Conservation (phyloP, 2,888 invertebrate species). For the Sycophila texana region DNA sequence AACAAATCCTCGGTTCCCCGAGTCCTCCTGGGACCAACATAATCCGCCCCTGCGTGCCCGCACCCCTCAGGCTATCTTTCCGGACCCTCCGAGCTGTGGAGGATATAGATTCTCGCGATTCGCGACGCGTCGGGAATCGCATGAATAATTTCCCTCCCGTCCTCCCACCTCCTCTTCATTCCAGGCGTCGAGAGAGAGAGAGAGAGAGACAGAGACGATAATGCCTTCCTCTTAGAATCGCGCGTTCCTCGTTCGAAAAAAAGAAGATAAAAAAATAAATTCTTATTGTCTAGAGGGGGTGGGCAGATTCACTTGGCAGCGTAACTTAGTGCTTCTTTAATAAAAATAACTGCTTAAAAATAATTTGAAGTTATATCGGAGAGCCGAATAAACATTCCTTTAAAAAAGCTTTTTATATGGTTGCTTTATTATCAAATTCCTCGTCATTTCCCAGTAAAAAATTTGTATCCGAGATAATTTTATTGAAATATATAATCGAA, state of each 20-base stretch:
- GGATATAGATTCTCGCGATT: conserved; percentile 65
- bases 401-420: no score
- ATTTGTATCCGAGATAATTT: no score
- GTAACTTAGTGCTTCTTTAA: neutral
- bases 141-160: conserved; percentile 56
- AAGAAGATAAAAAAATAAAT: conserved; percentile 35
- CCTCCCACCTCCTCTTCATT: neutral
- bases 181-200: neutral
- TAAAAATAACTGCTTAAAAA: conserved; percentile 10
- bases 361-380: neutral
- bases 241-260: conserved; percentile 25
- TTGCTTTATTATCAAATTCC: no score
- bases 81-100: conserved; percentile 37
- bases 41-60: conserved; percentile 38
- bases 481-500: neutral
- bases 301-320: neutral
- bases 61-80: conserved; percentile 49
- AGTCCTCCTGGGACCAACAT: conserved; percentile 63
- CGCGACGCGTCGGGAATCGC: conserved; percentile 62
- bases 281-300: conserved; percentile 10
- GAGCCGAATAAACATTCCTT: neutral
- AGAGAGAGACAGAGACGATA: conserved; percentile 21
- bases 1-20: conserved; percentile 49
- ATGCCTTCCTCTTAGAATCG: conserved; percentile 27
- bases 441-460: no score